Base-by-base conservation (phyloP, 1,140 invertebrate species). In the Lepidurus arcticus region DNA sequence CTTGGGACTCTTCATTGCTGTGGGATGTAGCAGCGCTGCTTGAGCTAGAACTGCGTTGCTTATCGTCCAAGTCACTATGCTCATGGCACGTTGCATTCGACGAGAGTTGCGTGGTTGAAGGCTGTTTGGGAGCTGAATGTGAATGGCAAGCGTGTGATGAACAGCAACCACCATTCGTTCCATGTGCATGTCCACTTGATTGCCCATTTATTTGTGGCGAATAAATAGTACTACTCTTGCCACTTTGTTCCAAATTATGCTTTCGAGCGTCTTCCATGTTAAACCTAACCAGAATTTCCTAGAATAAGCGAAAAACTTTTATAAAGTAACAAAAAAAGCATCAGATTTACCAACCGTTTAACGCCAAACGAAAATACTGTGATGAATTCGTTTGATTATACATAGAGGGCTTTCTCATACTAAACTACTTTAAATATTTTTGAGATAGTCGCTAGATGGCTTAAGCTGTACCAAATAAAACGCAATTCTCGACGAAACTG, bases 301-400 rank as follows among this genome's bases (percentile, higher is more conserved):
- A 65, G 53, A 65, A 65, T 65, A 65, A 65, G n/a, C 3, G 53
- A 7, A 10, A 10, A 65, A 65, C 1, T n/a, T 9, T 5, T n/a
- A 65, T 65, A 21, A 65, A 65, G 16, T 47, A 47, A 34, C 34
- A 47, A 65, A 7, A n/a, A n/a, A 65, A 65, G 53, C 53, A 65
- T 7, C 16, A 65, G 45, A 47, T 47, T 47, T 65, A 65, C 53
- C 21, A 65, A 65, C 53, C 53, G 53, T 65, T 65, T 65, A 65
- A 65, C 53, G 53, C 53, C 53, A 65, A 65, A 65, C 53, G n/a
- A 65, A 65, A 65, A 65, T 65, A 65, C 53, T 65, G 53, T 16
- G 16, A 13, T 7, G 13, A 16, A 21, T 65, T 65, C 6, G 7
- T 21, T 65, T 16, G 13, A 65, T 65, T 1, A 65, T 16, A 16